Conservation (phyloP, 1,140 invertebrate species). For the Cyphomyrmex costatus region DNA sequence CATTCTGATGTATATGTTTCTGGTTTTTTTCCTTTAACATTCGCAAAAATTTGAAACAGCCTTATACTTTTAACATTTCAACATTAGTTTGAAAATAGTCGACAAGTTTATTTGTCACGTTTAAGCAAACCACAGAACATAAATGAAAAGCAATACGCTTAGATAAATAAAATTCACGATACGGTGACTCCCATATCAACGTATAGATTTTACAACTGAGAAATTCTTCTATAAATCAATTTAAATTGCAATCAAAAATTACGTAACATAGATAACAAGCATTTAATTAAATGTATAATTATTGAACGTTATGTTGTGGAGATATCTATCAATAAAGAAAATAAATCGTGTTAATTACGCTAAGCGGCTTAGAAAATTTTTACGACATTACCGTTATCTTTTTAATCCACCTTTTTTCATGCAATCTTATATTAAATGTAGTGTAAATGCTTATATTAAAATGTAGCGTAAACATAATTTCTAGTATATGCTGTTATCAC, state of each 20-base stretch:
- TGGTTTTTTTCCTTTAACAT: neutral
- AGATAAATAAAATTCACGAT: neutral
- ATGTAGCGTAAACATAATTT: neutral
- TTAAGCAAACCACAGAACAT: neutral
- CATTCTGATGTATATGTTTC: too few relatives aligned
- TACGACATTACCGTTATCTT: neutral
- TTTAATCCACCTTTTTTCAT: neutral
- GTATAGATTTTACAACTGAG: neutral
- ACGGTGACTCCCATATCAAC: neutral
- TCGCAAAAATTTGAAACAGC: neutral
- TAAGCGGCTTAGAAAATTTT: neutral
- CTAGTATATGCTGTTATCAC: neutral
- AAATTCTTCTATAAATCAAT: neutral
- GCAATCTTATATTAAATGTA: neutral
- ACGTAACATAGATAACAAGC: neutral
- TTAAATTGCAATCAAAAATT: neutral
- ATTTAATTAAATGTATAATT: neutral
- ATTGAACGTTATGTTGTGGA: neutral
- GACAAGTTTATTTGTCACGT: neutral
- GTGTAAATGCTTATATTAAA: neutral
- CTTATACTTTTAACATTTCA: conserved; percentile 27
- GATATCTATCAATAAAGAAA: neutral
- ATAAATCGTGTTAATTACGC: neutral
- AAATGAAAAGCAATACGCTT: neutral
- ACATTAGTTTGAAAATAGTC: neutral